Percentiles rank a stretch among this genome's conserved stretches.
Conservation (phyloP, 1,140 invertebrate genomes). For the Varroa destructor region DNA sequence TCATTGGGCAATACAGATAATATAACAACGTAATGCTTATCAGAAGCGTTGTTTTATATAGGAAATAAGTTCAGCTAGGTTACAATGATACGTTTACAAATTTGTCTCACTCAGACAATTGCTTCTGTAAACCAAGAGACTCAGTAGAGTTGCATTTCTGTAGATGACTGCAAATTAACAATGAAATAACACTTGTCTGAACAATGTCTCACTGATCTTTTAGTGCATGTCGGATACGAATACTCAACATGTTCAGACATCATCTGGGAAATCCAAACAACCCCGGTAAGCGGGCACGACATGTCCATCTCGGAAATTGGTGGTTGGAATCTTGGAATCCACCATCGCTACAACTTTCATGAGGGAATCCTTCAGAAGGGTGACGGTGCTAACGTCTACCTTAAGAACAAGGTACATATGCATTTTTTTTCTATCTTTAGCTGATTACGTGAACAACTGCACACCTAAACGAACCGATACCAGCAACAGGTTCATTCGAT, state of each 20-base stretch:
- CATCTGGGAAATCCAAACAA: slow-evolving; percentile 85
- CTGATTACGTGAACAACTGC: too few species aligned
- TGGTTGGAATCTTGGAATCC: slow-evolving; percentile 91
- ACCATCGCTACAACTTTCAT: slow-evolving; percentile 95
- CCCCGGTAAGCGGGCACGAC: slow-evolving; percentile 86
- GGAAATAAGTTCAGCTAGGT: too few species aligned
- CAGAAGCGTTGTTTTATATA: too few species aligned
- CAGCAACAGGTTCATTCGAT: too few species aligned
- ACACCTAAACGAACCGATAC: too few species aligned
- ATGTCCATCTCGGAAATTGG: slow-evolving; percentile 92
- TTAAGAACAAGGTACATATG: slow-evolving; percentile 58
- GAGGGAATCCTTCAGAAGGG: slow-evolving; percentile 90
- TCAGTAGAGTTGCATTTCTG: not conserved
- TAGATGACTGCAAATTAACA: too few species aligned
- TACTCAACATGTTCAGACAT: slow-evolving; percentile 68
- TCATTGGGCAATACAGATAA: not conserved
- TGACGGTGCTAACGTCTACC: slow-evolving; percentile 78
- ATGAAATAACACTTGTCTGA: too few species aligned
- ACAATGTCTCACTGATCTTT: slow-evolving; percentile 29
- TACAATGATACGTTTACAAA: too few species aligned
- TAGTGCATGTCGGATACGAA: slow-evolving; percentile 74
- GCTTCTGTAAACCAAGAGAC: not conserved
- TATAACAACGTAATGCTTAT: too few species aligned
- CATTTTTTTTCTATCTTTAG: slow-evolving; percentile 42
- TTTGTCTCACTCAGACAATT: not conserved